Conservation (phyloP, 2,888 invertebrate species). For the Heliconius ismenius region DNA sequence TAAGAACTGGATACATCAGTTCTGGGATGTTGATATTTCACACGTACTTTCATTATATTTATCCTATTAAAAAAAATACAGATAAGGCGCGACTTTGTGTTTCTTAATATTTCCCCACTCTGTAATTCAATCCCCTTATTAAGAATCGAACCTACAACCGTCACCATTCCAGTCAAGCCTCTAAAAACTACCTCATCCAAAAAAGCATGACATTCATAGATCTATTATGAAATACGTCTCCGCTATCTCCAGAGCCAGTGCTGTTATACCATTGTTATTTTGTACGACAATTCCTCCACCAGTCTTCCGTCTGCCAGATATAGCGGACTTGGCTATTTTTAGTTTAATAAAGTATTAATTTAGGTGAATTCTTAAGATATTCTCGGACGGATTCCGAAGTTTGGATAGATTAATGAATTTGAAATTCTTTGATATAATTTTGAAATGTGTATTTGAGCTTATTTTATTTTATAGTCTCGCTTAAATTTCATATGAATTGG, state of each 20-base stretch:
- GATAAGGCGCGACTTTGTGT: neutral
- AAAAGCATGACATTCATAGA: neutral
- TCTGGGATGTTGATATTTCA: neutral
- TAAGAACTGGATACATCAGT: neutral
- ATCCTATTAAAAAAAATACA: neutral
- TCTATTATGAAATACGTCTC: constrained; percentile 27
- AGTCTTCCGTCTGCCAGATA: constrained; percentile 24
- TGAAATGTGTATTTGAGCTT: neutral
- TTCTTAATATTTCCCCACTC: no score
- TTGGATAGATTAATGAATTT: neutral
- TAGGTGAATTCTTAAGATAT: constrained; percentile 10
- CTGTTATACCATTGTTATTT: constrained; percentile 38
- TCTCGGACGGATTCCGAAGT: constrained; percentile 6
- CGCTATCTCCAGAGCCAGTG: constrained; percentile 39
- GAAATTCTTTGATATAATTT: neutral
- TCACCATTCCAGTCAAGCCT: neutral
- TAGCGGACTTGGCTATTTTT: constrained; percentile 15
- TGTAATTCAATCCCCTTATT: neutral
- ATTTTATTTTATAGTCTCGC: no score
- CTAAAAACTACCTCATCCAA: constrained; percentile 23
- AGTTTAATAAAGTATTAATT: constrained; percentile 17
- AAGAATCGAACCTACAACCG: neutral
- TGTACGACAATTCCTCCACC: constrained; percentile 31
- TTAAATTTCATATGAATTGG: neutral
- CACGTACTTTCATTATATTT: no score